Base-by-base conservation (phyloP, 1,140 invertebrate genomes). In the Drosophila chauvacae region DNA sequence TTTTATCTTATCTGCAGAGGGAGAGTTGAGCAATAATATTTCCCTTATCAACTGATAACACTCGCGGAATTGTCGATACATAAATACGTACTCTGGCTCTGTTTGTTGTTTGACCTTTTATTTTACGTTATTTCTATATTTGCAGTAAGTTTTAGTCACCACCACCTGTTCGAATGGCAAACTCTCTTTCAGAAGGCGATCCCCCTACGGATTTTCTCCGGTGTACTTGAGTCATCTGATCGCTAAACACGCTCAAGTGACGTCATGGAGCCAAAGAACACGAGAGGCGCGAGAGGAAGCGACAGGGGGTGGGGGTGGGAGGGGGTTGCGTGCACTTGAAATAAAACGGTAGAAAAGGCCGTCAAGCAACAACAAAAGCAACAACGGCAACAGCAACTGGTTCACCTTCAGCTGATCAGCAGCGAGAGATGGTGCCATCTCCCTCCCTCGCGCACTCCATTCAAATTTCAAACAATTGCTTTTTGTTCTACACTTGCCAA, bases 401-500 rank as follows among this genome's bases (percentile, higher is more conserved):
- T 73, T 72, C 55, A 73, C 70, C 70, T 73, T 73, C 70, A 73
- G 70, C 70, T 73, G 70, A 73, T 72, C 68, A 51, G 18, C 18
- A 33, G 30, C 0, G 35, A 13, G 35, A n/a, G 50, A 47, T 51
- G n/a, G 7, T 35, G 37, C 48, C 39, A n/a, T 70, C 66, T 69
- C 66, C n/a, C 66, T 68, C 14, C n/a, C 66, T 56, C 14, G 7
- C 59, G 10, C 57, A 62, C 47, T 65, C 39, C 66, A 69, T 66
- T 69, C 61, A 65, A 69, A 45, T 65, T 69, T 18, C 18, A 70
- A 70, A 39, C 66, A 66, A 70, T 70, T 35, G 6, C 23, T 62
- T 20, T 30, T 59, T 66, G 48, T 70, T 68, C 30, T 72, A 42
- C 44, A 72, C 69, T 71, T 70, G 65, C 44, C 10, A n/a, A n/a